phyloP scores from a whole-genome alignment of 2,113 vertebrate species.

The Boleophthalmus pectinirostris region DNA sequence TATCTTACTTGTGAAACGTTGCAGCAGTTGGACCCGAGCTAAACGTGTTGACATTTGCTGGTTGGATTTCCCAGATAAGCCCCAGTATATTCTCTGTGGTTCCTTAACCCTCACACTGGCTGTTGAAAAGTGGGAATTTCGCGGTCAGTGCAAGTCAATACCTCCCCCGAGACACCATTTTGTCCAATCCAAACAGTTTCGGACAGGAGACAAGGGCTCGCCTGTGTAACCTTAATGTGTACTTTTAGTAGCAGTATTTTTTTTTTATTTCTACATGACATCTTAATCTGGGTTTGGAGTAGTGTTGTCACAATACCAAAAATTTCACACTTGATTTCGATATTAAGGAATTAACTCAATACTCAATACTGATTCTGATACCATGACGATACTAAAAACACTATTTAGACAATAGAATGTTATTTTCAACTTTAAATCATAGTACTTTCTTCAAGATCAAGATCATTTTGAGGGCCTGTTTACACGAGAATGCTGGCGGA shows the following conservation, averaged over 20 bases:
- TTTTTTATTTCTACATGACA: too few species aligned
- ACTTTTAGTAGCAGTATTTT: not conserved
- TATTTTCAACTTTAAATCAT: too few species aligned
- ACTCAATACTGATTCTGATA: too few species aligned
- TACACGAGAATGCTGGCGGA: too few species aligned
- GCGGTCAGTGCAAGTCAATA: not conserved
- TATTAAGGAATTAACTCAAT: too few species aligned
- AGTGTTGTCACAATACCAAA: too few species aligned
- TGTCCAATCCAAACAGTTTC: not conserved
- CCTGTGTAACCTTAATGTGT: not conserved
- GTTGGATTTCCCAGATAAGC: not conserved
- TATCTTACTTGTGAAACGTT: not conserved
- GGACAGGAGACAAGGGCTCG: not conserved
- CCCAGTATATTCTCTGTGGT: not conserved
- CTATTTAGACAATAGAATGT: too few species aligned
- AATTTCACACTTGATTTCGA: too few species aligned
- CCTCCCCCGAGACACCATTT: not conserved
- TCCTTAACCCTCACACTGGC: not conserved
- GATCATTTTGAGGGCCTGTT: too few species aligned
- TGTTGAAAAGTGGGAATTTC: not conserved
- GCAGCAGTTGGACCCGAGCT: not conserved
- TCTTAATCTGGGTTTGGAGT: too few species aligned
- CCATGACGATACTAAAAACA: too few species aligned
- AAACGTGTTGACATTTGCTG: slow-evolving; percentile 2
- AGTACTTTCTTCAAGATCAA: too few species aligned